Conservation (phyloP, 2,888 invertebrate genomes). For the Theretra japonica region DNA sequence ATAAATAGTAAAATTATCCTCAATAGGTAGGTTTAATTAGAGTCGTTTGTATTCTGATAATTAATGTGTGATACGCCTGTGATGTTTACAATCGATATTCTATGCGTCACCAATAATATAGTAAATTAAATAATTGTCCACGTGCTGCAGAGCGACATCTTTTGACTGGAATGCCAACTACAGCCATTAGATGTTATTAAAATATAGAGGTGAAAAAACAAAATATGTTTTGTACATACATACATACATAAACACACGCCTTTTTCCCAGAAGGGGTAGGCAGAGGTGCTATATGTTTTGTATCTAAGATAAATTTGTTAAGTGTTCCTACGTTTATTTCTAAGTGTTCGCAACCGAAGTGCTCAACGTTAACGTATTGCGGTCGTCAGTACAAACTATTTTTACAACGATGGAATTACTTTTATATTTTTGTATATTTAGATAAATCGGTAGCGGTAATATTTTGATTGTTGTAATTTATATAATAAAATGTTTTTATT, state of each 20-base stretch:
- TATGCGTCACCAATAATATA: too few relatives aligned
- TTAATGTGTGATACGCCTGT: too few relatives aligned
- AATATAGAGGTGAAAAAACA: not conserved
- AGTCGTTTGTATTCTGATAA: too few relatives aligned
- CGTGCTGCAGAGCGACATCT: not conserved
- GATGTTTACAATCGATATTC: too few relatives aligned
- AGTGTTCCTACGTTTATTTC: not conserved
- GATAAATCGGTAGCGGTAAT: not conserved
- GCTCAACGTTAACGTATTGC: not conserved
- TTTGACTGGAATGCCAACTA: not conserved
- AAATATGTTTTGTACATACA: too few relatives aligned
- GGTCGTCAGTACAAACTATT: not conserved
- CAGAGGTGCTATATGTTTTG: too few relatives aligned
- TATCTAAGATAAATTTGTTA: not conserved
- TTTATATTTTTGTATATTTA: constrained; percentile 14
- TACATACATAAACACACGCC: too few relatives aligned
- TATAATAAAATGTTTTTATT: not conserved
- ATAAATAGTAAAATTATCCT: too few relatives aligned
- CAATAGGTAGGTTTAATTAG: too few relatives aligned
- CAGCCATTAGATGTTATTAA: not conserved
- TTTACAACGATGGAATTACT: constrained; percentile 5
- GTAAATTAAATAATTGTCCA: too few relatives aligned
- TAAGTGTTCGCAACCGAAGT: not conserved
- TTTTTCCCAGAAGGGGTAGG: too few relatives aligned
- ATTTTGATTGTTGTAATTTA: constrained; percentile 14